These are phyloP conservation scores for Puffinus mauretanicus DNA, from an alignment of 2,113 vertebrate species.

Conservation along the genomic window DNA sequence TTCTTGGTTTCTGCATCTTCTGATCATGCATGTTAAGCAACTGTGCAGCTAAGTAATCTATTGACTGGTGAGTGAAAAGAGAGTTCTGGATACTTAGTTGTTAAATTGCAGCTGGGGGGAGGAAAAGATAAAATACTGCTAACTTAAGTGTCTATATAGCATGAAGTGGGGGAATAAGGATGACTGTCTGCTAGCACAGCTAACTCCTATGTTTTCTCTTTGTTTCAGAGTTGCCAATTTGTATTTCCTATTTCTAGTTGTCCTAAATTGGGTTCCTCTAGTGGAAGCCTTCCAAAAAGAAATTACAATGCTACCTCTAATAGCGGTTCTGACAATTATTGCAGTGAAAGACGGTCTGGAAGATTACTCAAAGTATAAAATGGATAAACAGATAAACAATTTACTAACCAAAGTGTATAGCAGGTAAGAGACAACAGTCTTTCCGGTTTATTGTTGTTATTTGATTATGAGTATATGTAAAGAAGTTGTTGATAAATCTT, in stretches of 20 bases:
- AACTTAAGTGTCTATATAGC: not conserved
- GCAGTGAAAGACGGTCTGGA: constrained; percentile 94
- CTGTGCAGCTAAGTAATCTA: not conserved
- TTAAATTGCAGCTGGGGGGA: not conserved
- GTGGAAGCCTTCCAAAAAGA: constrained; percentile 98
- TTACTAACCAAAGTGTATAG: constrained; percentile 83
- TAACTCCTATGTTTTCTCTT: constrained; percentile 11
- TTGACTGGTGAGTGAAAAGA: not conserved
- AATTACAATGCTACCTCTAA: constrained; percentile 93
- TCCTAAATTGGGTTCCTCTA: constrained; percentile 95
- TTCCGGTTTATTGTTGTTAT: not conserved
- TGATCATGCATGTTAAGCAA: not conserved
- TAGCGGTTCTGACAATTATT: constrained; percentile 88
- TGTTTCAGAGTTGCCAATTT: constrained; percentile 88
- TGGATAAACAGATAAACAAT: constrained; percentile 91
- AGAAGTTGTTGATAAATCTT: not conserved
- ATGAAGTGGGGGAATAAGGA: not conserved
- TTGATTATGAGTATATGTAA: not conserved
- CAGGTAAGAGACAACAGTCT: constrained; percentile 75
- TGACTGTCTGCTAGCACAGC: not conserved
- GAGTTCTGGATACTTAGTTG: not conserved
- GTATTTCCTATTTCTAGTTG: constrained; percentile 92
- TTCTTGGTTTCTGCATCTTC: not conserved
- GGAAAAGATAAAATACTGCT: not conserved
- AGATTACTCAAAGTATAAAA: constrained; percentile 90